Evolutionary conservation across 2,888 invertebrate genomes (phyloP).

Genomic region (Agrochola circellaris): DNA sequence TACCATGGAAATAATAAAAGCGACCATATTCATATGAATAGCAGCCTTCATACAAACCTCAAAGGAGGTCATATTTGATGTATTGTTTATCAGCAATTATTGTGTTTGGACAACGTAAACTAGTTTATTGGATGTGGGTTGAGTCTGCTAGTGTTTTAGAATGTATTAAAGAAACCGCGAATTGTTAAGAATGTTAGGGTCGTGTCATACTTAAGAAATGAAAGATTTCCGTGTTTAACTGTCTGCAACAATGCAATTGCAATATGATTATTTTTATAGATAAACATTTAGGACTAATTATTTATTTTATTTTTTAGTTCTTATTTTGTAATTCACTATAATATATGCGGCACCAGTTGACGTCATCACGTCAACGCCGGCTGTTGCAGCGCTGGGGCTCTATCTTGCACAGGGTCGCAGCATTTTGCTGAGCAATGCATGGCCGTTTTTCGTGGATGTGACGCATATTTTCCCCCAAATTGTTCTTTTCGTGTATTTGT

Average conservation of each 20-base stretch:
- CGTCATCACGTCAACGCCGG: too few relatives aligned
- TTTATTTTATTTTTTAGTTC: too few relatives aligned
- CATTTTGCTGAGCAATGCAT: too few relatives aligned
- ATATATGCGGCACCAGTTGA: too few relatives aligned
- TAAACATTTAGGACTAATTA: too few relatives aligned
- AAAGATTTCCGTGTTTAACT: not conserved
- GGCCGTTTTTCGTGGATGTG: too few relatives aligned
- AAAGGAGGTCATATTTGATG: constrained; percentile 73
- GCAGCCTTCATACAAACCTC: constrained; percentile 46
- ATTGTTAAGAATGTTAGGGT: constrained; percentile 17
- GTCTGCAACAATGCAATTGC: not conserved
- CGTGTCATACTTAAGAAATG: not conserved
- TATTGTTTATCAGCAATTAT: constrained; percentile 68
- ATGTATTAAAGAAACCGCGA: constrained; percentile 46
- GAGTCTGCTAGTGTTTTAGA: constrained; percentile 31
- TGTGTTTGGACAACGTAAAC: constrained; percentile 60
- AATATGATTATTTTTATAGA: too few relatives aligned
- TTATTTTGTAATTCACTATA: too few relatives aligned
- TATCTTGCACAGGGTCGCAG: too few relatives aligned
- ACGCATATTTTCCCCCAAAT: too few relatives aligned
- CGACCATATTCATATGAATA: constrained; percentile 53
- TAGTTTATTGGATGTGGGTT: constrained; percentile 65
- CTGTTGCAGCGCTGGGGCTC: too few relatives aligned
- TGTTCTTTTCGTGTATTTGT: too few relatives aligned
- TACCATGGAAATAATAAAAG: constrained; percentile 48